Conservation (phyloP, 2,113 vertebrate genomes). For the Rhynchopsitta pachyrhyncha region DNA sequence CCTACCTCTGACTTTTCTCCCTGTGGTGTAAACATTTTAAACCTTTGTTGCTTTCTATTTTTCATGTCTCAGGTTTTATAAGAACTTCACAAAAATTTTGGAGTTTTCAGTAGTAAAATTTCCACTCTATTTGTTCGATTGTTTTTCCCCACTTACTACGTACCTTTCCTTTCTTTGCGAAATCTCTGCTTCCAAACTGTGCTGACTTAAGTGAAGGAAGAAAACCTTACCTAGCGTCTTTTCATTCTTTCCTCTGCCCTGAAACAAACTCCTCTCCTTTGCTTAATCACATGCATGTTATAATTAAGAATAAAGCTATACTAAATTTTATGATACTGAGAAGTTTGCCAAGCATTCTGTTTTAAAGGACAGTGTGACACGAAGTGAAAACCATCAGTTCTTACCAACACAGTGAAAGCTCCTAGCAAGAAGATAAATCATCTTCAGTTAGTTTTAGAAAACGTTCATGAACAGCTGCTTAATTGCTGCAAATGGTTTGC, state of each 20-base stretch:
- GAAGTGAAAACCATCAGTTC: not conserved
- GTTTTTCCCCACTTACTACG: not conserved
- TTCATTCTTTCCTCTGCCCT: not conserved
- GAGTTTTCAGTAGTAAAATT: not conserved
- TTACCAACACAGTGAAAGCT: not conserved
- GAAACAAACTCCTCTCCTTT: not conserved
- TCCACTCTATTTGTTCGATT: not conserved
- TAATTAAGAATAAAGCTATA: not conserved
- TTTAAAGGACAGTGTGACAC: not conserved
- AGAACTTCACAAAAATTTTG: not conserved
- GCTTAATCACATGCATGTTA: not conserved
- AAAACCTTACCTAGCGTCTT: not conserved
- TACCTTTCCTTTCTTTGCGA: not conserved
- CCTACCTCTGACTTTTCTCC: not conserved
- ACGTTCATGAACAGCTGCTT: not conserved
- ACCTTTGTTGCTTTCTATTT: not conserved
- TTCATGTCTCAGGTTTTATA: not conserved
- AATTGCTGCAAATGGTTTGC: not conserved
- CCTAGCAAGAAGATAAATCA: not conserved
- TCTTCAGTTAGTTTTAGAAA: not conserved
- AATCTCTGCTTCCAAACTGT: not conserved
- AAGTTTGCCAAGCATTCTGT: not conserved
- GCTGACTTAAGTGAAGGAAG: not conserved
- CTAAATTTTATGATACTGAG: not conserved
- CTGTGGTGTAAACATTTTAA: not conserved